phyloP scores from a whole-genome alignment of 2,113 vertebrate genomes.

The Phoenicopterus ruber region DNA sequence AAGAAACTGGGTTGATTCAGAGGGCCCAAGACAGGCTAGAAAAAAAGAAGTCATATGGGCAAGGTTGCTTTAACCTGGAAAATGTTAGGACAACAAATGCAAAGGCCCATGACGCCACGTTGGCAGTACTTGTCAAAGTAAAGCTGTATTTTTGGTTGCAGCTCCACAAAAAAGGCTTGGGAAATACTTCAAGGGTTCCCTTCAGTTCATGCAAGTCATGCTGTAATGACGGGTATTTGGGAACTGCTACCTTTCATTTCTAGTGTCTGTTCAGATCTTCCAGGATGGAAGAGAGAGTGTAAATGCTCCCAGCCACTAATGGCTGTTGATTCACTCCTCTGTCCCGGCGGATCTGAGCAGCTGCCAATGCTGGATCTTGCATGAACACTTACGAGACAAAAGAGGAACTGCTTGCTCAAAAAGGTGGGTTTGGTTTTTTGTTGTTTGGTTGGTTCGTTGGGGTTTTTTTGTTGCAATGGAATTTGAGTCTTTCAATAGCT shows the following conservation, averaged over 20 bases:
- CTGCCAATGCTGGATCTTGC: background rate
- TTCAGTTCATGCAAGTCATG: background rate
- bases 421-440: background rate
- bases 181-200: background rate
- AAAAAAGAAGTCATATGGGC: background rate
- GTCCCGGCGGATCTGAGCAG: background rate
- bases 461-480: background rate
- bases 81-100: background rate
- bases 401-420: background rate
- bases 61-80: background rate
- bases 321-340: conserved; percentile 22
- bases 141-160: background rate
- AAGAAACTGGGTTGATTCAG: background rate
- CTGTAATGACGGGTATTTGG: background rate
- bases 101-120: background rate
- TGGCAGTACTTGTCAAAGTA: background rate
- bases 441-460: too few relatives aligned
- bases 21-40: background rate
- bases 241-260: background rate
- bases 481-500: background rate
- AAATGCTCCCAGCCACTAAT: conserved; percentile 13
- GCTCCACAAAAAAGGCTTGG: background rate
- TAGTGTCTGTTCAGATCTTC: background rate
- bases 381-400: background rate
- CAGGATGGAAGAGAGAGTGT: background rate